Base-by-base conservation (phyloP, 1,140 invertebrate genomes). In the Drosophila paulistorum region DNA sequence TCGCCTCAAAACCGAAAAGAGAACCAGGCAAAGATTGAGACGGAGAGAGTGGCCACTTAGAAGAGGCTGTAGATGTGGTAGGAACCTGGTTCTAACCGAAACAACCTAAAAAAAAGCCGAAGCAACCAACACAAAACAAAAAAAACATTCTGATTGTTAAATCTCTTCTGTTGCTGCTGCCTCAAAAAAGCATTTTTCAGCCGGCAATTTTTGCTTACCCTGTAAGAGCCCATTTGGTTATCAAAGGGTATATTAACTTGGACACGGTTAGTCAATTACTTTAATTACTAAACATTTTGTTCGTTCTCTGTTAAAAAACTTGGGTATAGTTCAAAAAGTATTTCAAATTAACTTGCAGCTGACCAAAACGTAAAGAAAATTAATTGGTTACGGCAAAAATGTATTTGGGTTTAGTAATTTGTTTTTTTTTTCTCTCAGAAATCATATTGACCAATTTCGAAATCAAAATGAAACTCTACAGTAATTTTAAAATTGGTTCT, bases 141-240 rank as follows among this genome's bases (percentile, higher is more conserved):
- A 48, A 59, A 59, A 59, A 20, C 57, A 59, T 59, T 58, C 35
- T 59, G 57, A 51, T 59, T 59, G 57, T 61, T 41, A 3, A 59
- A 45, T 9, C 35, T 37, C 9, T 35, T 4, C 7, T 10, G 26
- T 26, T 4, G 20, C 39, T 59, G 35, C 17, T 59, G 55, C 26
- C 55, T 58, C n/a, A n/a, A 35, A 58, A 58, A 58, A 37, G 48
- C 33, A 45, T 68, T 61, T 54, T 26, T 68, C 61, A 63, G 48
- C 37, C 45, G 41, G 17, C 41, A 7, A 23, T 65, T 37, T 71
- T 66, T 58, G 45, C 57, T 70, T 61, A 57, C 48, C 48, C 61
- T 71, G 23, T 35, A 66, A 51, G 59, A 74, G 14, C 33, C 57
- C 33, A 37, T 17, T 39, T 0, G 13, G n/a, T 10, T 17, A 10